These are phyloP conservation scores for Danio tinwini DNA, from an alignment of 2,797 vertebrate species.

Conservation along the genomic window DNA sequence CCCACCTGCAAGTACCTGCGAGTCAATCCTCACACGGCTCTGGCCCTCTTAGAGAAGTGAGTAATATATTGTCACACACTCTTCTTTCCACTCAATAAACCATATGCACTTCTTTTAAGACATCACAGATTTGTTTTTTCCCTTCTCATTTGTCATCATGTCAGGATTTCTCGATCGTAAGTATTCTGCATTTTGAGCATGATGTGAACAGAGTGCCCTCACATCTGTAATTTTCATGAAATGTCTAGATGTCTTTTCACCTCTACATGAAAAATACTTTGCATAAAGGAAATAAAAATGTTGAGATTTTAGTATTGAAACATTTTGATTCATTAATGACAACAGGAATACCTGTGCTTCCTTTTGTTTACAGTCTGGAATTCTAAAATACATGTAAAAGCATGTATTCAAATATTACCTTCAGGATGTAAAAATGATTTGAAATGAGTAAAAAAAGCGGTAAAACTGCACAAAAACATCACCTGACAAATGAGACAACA, in stretches of 20 bases:
- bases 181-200: conserved; percentile 64
- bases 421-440: too few species aligned
- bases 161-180: conserved; percentile 84
- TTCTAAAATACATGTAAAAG: too few species aligned
- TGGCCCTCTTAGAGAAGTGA: conserved; percentile 93
- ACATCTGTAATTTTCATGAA: not conserved
- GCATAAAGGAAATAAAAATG: not conserved
- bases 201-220: not conserved
- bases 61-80: conserved; percentile 61
- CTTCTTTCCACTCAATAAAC: conserved; percentile 12
- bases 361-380: too few species aligned
- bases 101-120: conserved; percentile 11
- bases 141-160: conserved; percentile 3
- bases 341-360: too few species aligned
- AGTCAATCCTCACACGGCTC: conserved; percentile 90
- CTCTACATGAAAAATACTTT: not conserved
- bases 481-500: too few species aligned
- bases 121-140: not conserved
- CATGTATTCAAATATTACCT: too few species aligned
- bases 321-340: too few species aligned
- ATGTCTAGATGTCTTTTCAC: not conserved
- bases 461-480: too few species aligned
- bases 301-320: too few species aligned
- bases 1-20: conserved; percentile 92
- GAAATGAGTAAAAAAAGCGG: too few species aligned